Base-by-base conservation (phyloP, 2,888 invertebrate species). In the Lasioglossum oenotherae region DNA sequence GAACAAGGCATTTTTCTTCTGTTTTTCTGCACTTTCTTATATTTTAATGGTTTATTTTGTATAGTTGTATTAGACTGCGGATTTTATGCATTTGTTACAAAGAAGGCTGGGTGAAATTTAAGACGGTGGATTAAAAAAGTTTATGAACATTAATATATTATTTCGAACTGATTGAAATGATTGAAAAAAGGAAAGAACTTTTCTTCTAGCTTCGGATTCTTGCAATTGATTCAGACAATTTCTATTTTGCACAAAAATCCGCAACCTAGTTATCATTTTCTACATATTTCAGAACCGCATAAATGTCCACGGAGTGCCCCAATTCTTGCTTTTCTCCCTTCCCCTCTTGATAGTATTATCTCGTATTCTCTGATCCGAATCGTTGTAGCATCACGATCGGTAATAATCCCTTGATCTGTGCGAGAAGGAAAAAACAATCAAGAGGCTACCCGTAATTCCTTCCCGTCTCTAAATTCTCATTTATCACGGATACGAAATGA, bases 301-400 rank as follows among this genome's bases (percentile, higher is more conserved):
- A 79, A 75, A 69, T 69, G 19, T 31, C 35, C 8, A 67, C 19
- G 3, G 69, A 69, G 69, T 46, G 69, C 87, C 82, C 81, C 81
- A 86, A 88, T 90, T 88, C 87, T 83, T 86, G 49, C 80, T 73
- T 74, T 77, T 77, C 72, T 88, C 44, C 81, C 71, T 75, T 77
- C 77, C 74, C 82, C 41, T 19, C 74, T 74, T 81, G 78, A 46
- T 49, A 44, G 69, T 69, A 71, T 84, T 87, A 80, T 78, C 71
- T 74, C 71, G 53, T 38, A n/a, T 64, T 71, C 27, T 53, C 41
- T 38, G 67, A 27, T 31, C 60, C 4, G 19, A 27, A 38, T 69
- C 79, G 49, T 67, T 27, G 31, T 38, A 35, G 31, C 69, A 41
- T 69, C 69, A 38, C 41, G 38, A n/a, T 41, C 69, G 69, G 69